phyloP scores from a whole-genome alignment of 2,113 vertebrate species.

The Cygnus buccinator region DNA sequence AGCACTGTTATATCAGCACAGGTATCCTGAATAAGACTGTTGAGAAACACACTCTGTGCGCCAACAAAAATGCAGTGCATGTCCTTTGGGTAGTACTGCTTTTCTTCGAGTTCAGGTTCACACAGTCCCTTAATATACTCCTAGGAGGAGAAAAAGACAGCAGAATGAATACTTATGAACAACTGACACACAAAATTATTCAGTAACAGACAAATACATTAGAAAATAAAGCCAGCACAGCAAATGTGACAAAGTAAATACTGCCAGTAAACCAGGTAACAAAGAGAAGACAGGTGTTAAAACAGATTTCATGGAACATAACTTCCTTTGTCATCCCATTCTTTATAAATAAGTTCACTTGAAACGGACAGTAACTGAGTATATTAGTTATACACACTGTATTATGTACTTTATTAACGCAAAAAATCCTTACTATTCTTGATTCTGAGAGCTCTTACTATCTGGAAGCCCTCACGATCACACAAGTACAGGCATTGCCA shows the following conservation, averaged over 20 bases:
- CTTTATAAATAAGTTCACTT: not conserved
- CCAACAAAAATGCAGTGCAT: slow-evolving; percentile 98
- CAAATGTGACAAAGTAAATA: not conserved
- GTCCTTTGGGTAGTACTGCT: slow-evolving; percentile 90
- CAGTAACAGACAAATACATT: not conserved
- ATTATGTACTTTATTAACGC: not conserved
- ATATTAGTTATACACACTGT: not conserved
- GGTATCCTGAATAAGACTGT: slow-evolving; percentile 89
- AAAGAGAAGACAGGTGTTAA: not conserved
- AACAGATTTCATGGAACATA: not conserved
- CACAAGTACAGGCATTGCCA: not conserved
- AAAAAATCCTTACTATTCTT: not conserved
- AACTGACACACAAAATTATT: not conserved
- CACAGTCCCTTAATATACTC: slow-evolving; percentile 95
- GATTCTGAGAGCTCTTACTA: not conserved
- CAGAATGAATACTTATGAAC: not conserved
- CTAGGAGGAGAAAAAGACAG: slow-evolving; percentile 69
- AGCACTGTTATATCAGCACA: slow-evolving; percentile 89
- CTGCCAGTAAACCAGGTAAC: rapidly evolving
- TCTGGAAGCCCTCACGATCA: not conserved
- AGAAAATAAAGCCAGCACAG: not conserved
- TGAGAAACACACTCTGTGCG: slow-evolving; percentile 88
- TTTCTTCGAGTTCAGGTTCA: slow-evolving; percentile 92
- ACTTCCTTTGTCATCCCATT: not conserved
- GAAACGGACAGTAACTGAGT: not conserved